Base-by-base conservation (phyloP, 2,888 invertebrate genomes). In the Archips crataeganus region DNA sequence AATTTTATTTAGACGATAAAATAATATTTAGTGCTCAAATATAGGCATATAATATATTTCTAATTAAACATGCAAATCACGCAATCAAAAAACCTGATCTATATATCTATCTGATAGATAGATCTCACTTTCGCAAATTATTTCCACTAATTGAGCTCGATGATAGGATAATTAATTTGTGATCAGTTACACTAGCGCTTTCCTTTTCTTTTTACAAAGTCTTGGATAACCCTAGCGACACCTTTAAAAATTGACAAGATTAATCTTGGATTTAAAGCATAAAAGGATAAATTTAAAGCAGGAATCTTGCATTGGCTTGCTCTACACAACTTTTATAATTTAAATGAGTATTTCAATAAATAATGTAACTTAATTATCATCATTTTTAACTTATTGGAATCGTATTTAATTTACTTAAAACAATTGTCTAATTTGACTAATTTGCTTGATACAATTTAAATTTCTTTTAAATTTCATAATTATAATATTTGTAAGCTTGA, bases 31-130 rank as follows among this genome's bases (percentile, higher is more conserved):
- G 3, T 11, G 11, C 3, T 45, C 10, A 11, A 10, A 45, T 45
- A 45, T 3, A 45, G 45, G 11, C 54, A 54, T 49, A 23, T 49
- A 57, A 10, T 10, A 57, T 32, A 4, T 10, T 32, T 34, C 10
- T 47, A 59, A 71, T 66, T 71, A 71, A 23, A 49, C 42, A 71
- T 71, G 71, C 60, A 71, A 61, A 71, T 71, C 42, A 34, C n/a
- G 39, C 42, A 61, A 54, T n/a, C 15, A 15, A 42, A 54, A 11
- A 39, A 6, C 39, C 39, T 39, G 5, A 39, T 39, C 4, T 39
- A 6, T 39, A 39, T 39, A 39, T 39, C 3, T 45, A 62, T 6
- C 15, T 60, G 42, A 62, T n/a, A 62, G 42, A 42, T 62, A 62
- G 54, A 54, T 23, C 6, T 23, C 15, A 42, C 66, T 71, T 66